Base-by-base conservation (phyloP, 2,797 vertebrate genomes). In the Cheirogaleus major region DNA sequence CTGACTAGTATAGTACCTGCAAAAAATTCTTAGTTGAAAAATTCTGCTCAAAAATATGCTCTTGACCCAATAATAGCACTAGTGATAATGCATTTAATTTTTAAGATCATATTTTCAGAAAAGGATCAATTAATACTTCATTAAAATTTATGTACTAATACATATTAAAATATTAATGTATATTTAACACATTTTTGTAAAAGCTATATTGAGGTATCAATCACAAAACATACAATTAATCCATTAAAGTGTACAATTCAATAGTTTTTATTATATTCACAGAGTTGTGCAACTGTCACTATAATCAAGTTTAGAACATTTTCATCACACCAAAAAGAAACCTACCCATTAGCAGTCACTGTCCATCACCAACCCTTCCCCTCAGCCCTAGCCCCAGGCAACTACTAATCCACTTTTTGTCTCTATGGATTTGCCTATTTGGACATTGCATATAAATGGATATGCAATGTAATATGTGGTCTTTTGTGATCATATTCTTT, bases 141-240 rank as follows among this genome's bases (percentile, higher is more conserved):
- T 32, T 90, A 90, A 80, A 79, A 80, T 59, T 52, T 72, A 94
- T 79, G 32, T 79, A 32, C 38, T 72, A 73, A 35, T 57, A 41
- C 30, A 91, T 45, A 89, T 52, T 67, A 59, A 73, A 89, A 88
- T 88, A 14, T 65, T 82, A 89, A 83, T 48, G 22, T 57, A 78
- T 25, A 17, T n/a, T 94, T 43, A 73, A 70, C 5, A 86, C 93
- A 93, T 84, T 96, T 94, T 52, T 57, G 41, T 55, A 84, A 80
- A 8, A 95, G 18, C 10, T 52, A 92, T 86, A 82, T 83, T 94
- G 41, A 75, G 41, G 52, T 38, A 88, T 70, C 86, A 95, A 59
- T 78, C 25, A 93, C 50, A 50, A 89, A 93, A 89, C 30, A 69
- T 82, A 82, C 25, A 72, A 79, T 78, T n/a, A 86, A 65, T 10